phyloP scores from a whole-genome alignment of 2,888 invertebrate species.

The Lepidonotus clava region DNA sequence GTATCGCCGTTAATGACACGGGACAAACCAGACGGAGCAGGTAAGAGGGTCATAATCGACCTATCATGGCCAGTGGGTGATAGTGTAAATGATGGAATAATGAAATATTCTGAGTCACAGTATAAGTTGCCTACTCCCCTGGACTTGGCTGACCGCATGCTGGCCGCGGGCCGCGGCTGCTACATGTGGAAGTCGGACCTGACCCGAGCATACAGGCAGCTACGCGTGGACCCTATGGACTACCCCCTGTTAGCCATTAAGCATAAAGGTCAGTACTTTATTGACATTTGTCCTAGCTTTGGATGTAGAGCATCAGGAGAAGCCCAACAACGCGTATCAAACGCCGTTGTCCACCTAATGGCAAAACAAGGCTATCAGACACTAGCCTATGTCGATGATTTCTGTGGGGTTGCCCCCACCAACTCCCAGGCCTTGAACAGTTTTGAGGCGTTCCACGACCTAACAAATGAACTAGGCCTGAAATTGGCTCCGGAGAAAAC shows the following conservation, averaged over 20 bases:
- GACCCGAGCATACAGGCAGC: neutral
- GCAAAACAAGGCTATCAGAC: neutral
- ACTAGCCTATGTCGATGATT: neutral
- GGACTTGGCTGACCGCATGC: neutral
- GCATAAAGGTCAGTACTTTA: neutral
- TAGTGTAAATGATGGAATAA: neutral
- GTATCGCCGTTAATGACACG: neutral
- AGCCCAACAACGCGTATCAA: neutral
- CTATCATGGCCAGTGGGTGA: neutral
- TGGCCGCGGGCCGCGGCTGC: neutral
- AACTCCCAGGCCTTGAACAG: no score
- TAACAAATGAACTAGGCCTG: no score
- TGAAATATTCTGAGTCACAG: neutral
- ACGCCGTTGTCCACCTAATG: neutral
- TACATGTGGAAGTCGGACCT: neutral
- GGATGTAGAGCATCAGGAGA: neutral
- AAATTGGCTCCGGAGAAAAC: no score
- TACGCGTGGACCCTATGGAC: neutral
- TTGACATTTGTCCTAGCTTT: neutral
- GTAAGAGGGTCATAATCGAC: neutral
- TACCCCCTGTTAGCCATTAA: neutral
- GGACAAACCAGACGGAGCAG: neutral
- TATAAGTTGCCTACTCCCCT: neutral
- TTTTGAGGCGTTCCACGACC: no score
- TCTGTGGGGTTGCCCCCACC: neutral